Evolutionary conservation across 2,113 vertebrate genomes (phyloP).

Genomic region (Oncorhynchus tshawytscha): DNA sequence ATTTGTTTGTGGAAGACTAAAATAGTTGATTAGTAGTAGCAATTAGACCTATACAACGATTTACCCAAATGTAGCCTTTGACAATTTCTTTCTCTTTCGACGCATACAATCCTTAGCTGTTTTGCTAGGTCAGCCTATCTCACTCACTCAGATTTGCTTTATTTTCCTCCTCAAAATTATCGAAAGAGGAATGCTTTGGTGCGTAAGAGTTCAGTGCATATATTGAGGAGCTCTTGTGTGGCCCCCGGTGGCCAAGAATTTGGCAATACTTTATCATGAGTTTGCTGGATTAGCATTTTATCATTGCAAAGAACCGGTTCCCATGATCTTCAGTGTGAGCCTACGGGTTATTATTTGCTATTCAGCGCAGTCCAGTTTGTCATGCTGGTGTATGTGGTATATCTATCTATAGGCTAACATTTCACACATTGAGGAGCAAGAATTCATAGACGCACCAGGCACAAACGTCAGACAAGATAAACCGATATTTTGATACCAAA

Average conservation of each 20-base stretch:
- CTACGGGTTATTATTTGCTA: slow-evolving; percentile 51
- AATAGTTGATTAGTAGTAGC: not conserved
- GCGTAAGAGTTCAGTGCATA: not conserved
- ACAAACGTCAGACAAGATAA: not conserved
- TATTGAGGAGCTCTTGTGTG: not conserved
- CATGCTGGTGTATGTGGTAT: not conserved
- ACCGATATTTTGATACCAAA: not conserved
- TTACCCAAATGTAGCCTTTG: not conserved
- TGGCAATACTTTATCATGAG: slow-evolving; percentile 37
- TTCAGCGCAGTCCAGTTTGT: slow-evolving; percentile 34
- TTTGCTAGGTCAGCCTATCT: not conserved
- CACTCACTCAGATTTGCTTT: not conserved
- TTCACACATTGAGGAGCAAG: not conserved
- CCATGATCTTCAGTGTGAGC: slow-evolving; percentile 34
- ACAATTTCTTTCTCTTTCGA: not conserved
- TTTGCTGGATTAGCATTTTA: slow-evolving; percentile 15
- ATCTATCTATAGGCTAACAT: not conserved
- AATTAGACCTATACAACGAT: not conserved
- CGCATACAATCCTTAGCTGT: not conserved
- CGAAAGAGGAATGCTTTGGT: not conserved
- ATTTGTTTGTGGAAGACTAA: not conserved
- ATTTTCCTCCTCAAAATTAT: not conserved
- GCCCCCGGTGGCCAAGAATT: not conserved
- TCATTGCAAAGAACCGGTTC: slow-evolving; percentile 44
- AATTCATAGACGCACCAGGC: not conserved